Conservation (phyloP, 2,113 vertebrate species). For the Callocephalon fimbriatum region DNA sequence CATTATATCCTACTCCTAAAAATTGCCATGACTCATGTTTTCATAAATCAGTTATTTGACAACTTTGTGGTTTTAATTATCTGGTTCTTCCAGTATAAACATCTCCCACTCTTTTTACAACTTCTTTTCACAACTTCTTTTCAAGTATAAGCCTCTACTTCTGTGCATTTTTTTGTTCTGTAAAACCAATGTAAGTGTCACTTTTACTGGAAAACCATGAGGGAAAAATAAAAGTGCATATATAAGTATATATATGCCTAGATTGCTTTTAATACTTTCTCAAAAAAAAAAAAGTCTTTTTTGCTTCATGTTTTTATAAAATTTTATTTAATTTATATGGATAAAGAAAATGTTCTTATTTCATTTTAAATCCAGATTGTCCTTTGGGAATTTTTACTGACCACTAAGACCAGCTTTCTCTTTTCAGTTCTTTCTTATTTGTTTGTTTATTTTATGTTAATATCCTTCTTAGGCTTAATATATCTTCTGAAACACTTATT, state of each 20-base stretch:
- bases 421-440: background rate
- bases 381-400: background rate
- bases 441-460: background rate
- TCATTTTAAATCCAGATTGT: background rate
- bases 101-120: background rate
- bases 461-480: background rate
- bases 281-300: background rate
- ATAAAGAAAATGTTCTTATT: background rate
- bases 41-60: background rate
- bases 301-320: background rate
- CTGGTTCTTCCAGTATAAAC: background rate
- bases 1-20: background rate
- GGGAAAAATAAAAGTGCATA: background rate
- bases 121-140: background rate
- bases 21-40: background rate
- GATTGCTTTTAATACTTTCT: background rate
- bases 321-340: background rate
- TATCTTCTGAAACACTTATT: background rate
- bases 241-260: background rate
- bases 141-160: background rate
- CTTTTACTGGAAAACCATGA: background rate
- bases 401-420: background rate
- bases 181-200: rapidly evolving
- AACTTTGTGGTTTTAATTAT: background rate
- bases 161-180: background rate